These are phyloP conservation scores for Reticulitermes speratus DNA, from an alignment of 1,140 invertebrate species.

Conservation along the genomic window DNA sequence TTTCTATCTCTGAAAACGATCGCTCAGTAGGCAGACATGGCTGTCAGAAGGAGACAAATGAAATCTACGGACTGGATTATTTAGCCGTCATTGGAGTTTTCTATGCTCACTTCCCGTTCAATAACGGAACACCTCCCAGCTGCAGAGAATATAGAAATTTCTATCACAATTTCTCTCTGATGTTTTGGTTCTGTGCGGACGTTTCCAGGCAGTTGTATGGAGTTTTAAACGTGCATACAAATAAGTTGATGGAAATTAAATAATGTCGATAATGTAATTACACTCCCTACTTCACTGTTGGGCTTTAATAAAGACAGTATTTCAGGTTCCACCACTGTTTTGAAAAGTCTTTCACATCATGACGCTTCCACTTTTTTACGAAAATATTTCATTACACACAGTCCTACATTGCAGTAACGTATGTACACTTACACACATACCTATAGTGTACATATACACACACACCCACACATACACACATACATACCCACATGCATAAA, in stretches of 20 bases:
- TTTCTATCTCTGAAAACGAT: slow-evolving; percentile 11
- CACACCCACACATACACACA: no score
- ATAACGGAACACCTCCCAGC: neutral
- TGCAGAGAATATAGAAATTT: neutral
- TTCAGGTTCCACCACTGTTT: neutral
- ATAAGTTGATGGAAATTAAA: neutral
- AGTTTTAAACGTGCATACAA: neutral
- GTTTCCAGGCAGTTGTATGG: neutral
- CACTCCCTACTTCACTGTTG: neutral
- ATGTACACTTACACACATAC: no score
- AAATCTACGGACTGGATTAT: neutral
- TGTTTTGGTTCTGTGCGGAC: neutral
- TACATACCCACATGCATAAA: no score
- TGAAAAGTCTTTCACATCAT: neutral
- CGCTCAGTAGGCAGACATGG: slow-evolving; percentile 2
- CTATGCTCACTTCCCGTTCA: neutral
- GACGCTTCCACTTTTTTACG: no score
- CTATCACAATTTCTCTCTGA: neutral
- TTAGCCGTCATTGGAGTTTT: slow-evolving; percentile 15
- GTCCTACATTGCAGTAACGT: no score
- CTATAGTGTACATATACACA: no score
- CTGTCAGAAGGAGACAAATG: slow-evolving; percentile 17
- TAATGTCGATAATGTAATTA: neutral
- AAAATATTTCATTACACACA: no score
- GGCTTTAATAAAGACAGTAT: neutral